Evolutionary conservation across 2,888 invertebrate species (phyloP).

Genomic region (Sphaerophoria taeniata): DNA sequence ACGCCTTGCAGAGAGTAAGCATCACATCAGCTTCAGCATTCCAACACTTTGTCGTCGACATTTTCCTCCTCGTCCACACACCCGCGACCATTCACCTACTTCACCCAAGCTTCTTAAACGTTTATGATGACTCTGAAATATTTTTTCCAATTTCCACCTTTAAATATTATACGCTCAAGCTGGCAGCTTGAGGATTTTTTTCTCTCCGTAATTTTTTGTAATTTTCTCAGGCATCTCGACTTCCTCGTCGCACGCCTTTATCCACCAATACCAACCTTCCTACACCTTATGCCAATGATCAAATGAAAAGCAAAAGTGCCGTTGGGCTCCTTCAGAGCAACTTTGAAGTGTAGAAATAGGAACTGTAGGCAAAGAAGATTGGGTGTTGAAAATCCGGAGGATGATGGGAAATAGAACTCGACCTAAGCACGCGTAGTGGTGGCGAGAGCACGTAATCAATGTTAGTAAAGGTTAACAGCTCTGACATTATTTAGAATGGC

Average conservation of each 20-base stretch:
- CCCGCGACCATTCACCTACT: not conserved
- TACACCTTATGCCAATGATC: conserved; percentile 60
- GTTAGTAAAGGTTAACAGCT: conserved; percentile 74
- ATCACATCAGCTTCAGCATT: conserved; percentile 5
- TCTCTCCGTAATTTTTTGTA: conserved; percentile 40
- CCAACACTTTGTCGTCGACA: not conserved
- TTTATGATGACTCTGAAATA: conserved; percentile 59
- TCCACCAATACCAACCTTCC: no score
- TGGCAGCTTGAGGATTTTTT: conserved; percentile 31
- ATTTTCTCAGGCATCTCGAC: conserved; percentile 55
- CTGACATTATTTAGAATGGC: conserved; percentile 67
- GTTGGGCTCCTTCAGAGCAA: conserved; percentile 17
- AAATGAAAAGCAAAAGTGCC: conserved; percentile 58
- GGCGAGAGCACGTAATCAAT: conserved; percentile 72
- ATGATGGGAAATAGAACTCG: conserved; percentile 35
- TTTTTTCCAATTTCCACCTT: conserved; percentile 67
- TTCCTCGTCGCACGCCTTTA: not conserved
- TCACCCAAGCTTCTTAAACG: conserved; percentile 43
- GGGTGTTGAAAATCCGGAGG: conserved; percentile 55
- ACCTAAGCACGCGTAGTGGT: conserved; percentile 68
- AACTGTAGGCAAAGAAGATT: conserved; percentile 51
- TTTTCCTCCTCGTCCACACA: not conserved
- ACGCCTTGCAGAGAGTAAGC: not conserved
- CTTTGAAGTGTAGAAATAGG: conserved; percentile 1
- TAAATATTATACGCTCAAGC: conserved; percentile 27